phyloP scores from a whole-genome alignment of 2,888 invertebrate species.

The Watsonalla binaria region DNA sequence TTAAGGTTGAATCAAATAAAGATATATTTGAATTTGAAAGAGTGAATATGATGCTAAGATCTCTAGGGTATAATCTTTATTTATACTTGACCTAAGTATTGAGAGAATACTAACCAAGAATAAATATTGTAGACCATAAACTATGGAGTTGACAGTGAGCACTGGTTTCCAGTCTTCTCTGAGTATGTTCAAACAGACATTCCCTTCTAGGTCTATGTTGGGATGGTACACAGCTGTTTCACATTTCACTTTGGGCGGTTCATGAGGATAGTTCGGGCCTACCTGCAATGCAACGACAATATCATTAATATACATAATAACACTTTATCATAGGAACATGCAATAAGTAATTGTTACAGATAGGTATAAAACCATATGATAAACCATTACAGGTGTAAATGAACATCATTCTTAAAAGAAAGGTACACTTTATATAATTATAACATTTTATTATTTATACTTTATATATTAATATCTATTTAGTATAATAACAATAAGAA shows the following conservation, averaged over 20 bases:
- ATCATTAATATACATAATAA: background rate
- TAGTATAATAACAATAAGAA: no score
- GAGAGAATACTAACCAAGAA: constrained; percentile 84
- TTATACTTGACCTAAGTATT: background rate
- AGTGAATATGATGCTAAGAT: no score
- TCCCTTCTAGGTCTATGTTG: constrained; percentile 98
- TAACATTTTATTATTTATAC: no score
- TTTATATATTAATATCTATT: no score
- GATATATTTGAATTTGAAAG: no score
- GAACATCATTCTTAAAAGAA: no score
- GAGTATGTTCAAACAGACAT: constrained; percentile 97
- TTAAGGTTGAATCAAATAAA: no score
- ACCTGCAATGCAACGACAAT: constrained; percentile 70
- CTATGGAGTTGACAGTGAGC: constrained; percentile 97
- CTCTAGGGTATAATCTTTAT: no score
- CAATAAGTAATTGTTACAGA: background rate
- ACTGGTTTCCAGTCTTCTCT: constrained; percentile 99
- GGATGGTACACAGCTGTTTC: constrained; percentile 98
- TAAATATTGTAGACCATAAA: constrained; percentile 97
- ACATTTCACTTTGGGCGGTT: constrained; percentile 99
- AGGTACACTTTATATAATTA: no score
- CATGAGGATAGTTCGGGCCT: constrained; percentile 98
- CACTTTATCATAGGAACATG: background rate
- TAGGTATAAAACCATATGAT: background rate
- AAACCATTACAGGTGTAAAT: no score